phyloP scores from a whole-genome alignment of 2,113 vertebrate species.

The Nestor notabilis region DNA sequence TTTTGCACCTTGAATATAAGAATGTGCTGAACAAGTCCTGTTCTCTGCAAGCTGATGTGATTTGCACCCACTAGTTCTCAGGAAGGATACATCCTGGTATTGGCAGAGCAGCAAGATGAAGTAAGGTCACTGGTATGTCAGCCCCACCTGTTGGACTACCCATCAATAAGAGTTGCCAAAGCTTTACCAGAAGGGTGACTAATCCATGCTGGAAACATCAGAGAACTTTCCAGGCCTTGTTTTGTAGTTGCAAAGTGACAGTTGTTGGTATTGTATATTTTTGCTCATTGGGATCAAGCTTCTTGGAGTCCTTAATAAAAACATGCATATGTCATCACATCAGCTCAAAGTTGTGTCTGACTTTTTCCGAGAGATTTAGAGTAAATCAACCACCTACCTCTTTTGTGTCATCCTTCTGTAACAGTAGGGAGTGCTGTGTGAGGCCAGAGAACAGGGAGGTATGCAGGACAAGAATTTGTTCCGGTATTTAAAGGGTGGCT shows the following conservation, averaged over 20 bases:
- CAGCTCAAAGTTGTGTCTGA: background rate
- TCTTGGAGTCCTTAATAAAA: background rate
- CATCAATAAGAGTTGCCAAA: background rate
- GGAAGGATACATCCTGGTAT: background rate
- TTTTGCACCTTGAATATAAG: background rate
- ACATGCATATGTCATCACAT: fast-evolving
- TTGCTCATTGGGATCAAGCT: background rate
- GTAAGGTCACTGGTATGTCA: background rate
- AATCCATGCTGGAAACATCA: slow-evolving; percentile 36
- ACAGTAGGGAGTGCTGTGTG: background rate
- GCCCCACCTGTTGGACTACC: slow-evolving; percentile 50
- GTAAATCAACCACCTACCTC: background rate
- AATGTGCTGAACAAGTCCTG: background rate
- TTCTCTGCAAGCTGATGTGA: background rate
- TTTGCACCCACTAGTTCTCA: background rate
- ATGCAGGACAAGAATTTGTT: background rate
- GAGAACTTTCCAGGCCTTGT: slow-evolving; percentile 1
- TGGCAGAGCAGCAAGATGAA: background rate
- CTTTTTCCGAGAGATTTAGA: background rate
- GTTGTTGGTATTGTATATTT: background rate
- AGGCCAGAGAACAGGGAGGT: background rate
- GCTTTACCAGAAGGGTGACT: slow-evolving; percentile 66
- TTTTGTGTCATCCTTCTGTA: background rate
- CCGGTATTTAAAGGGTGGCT: background rate
- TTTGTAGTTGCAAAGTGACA: background rate